These are phyloP conservation scores for Miichthys miiuy DNA, from an alignment of 2,797 vertebrate genomes.

Conservation along the genomic window DNA sequence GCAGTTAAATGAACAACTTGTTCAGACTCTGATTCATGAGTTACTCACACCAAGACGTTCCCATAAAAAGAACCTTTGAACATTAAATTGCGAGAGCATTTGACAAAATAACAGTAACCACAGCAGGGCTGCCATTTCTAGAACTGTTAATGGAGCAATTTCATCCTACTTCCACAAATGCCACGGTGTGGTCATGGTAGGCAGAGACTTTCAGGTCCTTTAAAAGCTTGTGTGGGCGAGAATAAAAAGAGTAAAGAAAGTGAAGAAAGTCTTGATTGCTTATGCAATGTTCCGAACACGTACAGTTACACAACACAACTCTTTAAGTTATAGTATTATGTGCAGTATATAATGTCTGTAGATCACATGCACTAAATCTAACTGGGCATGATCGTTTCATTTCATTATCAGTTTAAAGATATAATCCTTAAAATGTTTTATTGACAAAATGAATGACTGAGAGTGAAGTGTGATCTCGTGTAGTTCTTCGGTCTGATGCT, in stretches of 20 bases:
- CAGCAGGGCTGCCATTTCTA: constrained; percentile 63
- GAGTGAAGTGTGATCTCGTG: too few species aligned
- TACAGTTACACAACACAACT: constrained; percentile 5
- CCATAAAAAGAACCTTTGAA: constrained; percentile 42
- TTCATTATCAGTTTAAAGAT: too few species aligned
- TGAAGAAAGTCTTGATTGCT: not conserved
- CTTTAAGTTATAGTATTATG: not conserved
- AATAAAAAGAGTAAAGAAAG: not conserved
- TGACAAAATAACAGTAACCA: constrained; percentile 42
- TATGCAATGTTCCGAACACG: not conserved
- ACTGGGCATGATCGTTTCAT: not conserved
- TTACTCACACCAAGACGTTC: constrained; percentile 48
- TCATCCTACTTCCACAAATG: constrained; percentile 30
- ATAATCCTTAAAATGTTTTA: too few species aligned
- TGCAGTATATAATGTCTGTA: not conserved
- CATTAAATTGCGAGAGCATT: constrained; percentile 31
- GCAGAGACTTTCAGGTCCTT: constrained; percentile 40
- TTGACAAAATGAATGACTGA: too few species aligned
- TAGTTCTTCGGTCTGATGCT: too few species aligned
- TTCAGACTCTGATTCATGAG: constrained; percentile 50
- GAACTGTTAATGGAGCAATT: constrained; percentile 58
- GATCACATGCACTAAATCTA: not conserved
- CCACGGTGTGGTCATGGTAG: constrained; percentile 44
- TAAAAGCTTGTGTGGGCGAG: constrained; percentile 34
- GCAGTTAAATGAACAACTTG: not conserved